Evolutionary conservation across 2,113 vertebrate genomes (phyloP), one percentile per base, ranked within the genome.

Genomic region (Cavia porcellus): DNA sequence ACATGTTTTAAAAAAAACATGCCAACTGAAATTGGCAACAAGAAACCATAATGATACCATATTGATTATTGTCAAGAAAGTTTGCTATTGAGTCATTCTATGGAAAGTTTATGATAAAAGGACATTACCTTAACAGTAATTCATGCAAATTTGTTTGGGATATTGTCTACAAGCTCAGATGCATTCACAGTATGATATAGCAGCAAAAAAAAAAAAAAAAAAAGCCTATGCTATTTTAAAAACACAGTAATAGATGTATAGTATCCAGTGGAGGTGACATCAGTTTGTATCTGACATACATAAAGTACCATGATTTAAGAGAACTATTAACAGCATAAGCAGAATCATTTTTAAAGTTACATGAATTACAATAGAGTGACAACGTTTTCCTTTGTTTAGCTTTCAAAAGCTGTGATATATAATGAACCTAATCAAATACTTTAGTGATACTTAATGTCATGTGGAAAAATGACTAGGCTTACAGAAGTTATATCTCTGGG

Each of bases 381-480:
- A 90, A 32, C 13, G 2, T 13, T 32, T 61, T 61, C 57, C 19
- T 42, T 66, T 75, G 85, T 89, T 86, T n/a, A 45, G 38, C 82
- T 94, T 12, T 3, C 68, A 84, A 77, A 94, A 90, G 30, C 83
- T 66, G 84, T 84, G 79, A 90, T 72, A 90, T 72, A 84, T 90
- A 68, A 92, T 3, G 17, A 92, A 52, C 32, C 55, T 57, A 87
- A 96, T 84, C 55, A 92, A 84, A 92, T 92, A 92, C 92, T 95
- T 96, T 97, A 92, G 90, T 92, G 81, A 45, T 50, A 82, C 52
- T 94, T 94, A 92, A 94, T 92, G 75, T 90, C 85, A 82, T 81
- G 20, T 77, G 57, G 82, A 96, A 92, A 55, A 96, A 47, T 92
- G 55, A 96, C 83, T 92, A 92, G 50, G 86, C n/a, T 94, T 82